Percentiles rank a stretch among this genome's conserved stretches.
These are phyloP conservation scores for Echinometra lucunter DNA, from an alignment of 53 echinoderm and acorn worm species.

Conservation along the genomic window DNA sequence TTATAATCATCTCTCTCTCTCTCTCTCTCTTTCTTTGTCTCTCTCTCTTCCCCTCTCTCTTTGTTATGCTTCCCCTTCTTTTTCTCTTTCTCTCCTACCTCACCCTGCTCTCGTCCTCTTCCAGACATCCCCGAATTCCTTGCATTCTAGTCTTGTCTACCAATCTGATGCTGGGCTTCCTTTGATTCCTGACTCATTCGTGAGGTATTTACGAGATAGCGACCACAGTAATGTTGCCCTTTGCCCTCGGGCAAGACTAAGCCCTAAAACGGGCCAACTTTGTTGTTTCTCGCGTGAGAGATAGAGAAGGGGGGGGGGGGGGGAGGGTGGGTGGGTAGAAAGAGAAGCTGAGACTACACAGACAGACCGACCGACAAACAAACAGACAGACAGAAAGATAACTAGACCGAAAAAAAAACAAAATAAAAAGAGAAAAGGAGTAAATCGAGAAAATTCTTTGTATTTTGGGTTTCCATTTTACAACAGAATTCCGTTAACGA, in stretches of 20 bases:
- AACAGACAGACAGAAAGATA: too few species aligned
- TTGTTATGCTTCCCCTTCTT: not conserved
- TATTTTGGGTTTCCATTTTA: too few species aligned
- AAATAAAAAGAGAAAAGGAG: too few species aligned
- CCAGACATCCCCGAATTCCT: not conserved
- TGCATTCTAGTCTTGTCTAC: not conserved
- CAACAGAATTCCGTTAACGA: too few species aligned
- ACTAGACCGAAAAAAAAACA: too few species aligned
- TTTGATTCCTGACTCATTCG: not conserved
- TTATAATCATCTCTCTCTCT: too few species aligned
- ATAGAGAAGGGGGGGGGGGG: not conserved
- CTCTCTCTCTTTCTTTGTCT: too few species aligned
- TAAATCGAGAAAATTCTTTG: too few species aligned
- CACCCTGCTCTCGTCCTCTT: not conserved
- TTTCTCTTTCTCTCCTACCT: conserved; percentile 25
- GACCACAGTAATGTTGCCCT: conserved; percentile 5
- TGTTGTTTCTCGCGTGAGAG: not conserved
- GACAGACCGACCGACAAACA: too few species aligned
- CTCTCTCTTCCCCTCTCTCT: not conserved
- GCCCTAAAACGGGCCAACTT: not conserved
- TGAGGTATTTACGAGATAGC: not conserved
- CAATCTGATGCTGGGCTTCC: not conserved
- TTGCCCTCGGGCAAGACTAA: not conserved
- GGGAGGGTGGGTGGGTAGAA: too few species aligned
- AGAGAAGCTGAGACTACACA: not conserved